These are phyloP conservation scores for Lithodes maja DNA, from an alignment of 2,888 invertebrate species.

Conservation along the genomic window DNA sequence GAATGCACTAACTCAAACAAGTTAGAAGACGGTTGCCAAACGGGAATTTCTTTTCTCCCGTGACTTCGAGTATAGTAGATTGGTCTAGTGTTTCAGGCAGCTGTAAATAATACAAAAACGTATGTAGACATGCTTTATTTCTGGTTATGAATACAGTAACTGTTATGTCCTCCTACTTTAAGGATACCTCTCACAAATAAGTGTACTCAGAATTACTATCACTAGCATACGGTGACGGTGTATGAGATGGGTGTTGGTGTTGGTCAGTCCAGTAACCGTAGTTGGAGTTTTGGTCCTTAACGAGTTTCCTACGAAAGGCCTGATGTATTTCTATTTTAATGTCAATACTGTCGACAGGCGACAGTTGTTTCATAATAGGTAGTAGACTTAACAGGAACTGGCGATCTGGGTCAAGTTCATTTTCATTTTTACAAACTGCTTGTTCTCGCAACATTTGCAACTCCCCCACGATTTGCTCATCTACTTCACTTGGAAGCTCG, in stretches of 20 bases:
- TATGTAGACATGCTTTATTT: slow-evolving; percentile 22
- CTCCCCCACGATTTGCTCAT: slow-evolving; percentile 29
- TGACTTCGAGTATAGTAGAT: too few species aligned
- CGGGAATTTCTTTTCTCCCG: too few species aligned
- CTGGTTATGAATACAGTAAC: too few species aligned
- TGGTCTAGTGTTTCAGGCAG: slow-evolving; percentile 36
- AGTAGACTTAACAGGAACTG: slow-evolving; percentile 43
- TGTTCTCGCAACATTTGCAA: slow-evolving; percentile 42
- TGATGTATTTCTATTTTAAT: slow-evolving; percentile 45
- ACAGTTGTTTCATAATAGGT: slow-evolving; percentile 38
- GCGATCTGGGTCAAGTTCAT: slow-evolving; percentile 47
- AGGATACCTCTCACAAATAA: slow-evolving; percentile 35
- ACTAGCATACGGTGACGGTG: slow-evolving; percentile 45
- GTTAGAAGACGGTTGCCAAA: too few species aligned
- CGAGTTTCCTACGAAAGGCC: slow-evolving; percentile 49
- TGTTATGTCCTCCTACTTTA: slow-evolving; percentile 50
- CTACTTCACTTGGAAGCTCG: slow-evolving; percentile 35
- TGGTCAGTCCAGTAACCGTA: slow-evolving; percentile 48
- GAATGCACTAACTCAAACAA: too few species aligned
- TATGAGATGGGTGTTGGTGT: slow-evolving; percentile 39
- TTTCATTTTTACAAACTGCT: slow-evolving; percentile 44
- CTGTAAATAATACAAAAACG: slow-evolving; percentile 46
- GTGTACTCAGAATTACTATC: slow-evolving; percentile 22
- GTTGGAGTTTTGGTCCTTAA: slow-evolving; percentile 28
- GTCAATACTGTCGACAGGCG: slow-evolving; percentile 31